A percentile compares a stretch with the other conserved stretches of the same genome.
Conservation (phyloP, 2,113 vertebrate species). For the Eulemur macaco region DNA sequence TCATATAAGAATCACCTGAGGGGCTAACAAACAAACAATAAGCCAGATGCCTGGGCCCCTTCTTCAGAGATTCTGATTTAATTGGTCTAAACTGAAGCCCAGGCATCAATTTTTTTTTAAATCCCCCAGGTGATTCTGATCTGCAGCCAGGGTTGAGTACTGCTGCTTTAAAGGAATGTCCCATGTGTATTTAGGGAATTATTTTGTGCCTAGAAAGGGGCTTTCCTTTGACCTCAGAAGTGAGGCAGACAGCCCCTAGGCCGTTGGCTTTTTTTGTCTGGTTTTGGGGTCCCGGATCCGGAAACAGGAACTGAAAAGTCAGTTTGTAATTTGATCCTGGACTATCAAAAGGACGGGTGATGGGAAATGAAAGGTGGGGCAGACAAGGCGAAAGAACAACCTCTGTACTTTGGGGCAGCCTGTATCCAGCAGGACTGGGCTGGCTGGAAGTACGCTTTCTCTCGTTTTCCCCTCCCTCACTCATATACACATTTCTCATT, state of each 20-base stretch:
- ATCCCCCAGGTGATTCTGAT: neutral
- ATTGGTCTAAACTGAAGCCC: neutral
- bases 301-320: constrained; percentile 4
- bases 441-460: neutral
- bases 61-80: neutral
- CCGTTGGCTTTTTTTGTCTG: neutral
- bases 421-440: neutral
- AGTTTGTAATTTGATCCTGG: constrained; percentile 32
- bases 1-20: constrained; percentile 3
- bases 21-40: neutral
- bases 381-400: neutral
- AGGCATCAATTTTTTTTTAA: neutral
- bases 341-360: neutral
- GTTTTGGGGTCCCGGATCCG: neutral
- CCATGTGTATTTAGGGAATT: neutral
- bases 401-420: neutral
- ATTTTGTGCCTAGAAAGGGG: constrained; percentile 21
- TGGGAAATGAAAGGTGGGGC: neutral
- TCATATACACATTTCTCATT: neutral
- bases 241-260: neutral
- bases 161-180: neutral
- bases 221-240: neutral
- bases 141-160: neutral
- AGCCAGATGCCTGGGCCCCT: neutral
- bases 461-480: neutral